Percentiles rank a stretch among this genome's conserved stretches.
phyloP scores from a whole-genome alignment of 2,888 invertebrate genomes.

The Heliconius ismenius region DNA sequence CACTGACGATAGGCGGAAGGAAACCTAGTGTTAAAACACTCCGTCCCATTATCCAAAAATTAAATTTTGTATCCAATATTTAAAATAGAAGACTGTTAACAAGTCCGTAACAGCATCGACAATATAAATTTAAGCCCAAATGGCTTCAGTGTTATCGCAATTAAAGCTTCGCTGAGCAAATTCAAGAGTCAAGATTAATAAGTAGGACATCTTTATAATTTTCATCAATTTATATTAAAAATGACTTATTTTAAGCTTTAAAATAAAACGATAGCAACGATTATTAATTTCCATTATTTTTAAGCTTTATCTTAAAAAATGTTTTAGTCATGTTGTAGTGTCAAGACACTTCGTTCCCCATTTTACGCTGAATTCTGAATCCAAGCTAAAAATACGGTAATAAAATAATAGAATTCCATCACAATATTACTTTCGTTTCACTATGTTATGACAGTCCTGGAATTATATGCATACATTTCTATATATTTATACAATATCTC shows the following conservation, averaged over 20 bases:
- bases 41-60: background rate
- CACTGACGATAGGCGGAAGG: too few species aligned
- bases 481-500: too few species aligned
- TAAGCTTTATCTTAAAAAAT: background rate
- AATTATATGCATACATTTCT: too few species aligned
- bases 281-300: background rate
- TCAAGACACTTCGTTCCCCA: too few species aligned
- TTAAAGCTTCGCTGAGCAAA: constrained; percentile 22
- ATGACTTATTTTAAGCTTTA: background rate
- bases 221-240: constrained; percentile 2
- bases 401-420: background rate
- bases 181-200: constrained; percentile 20
- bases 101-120: constrained; percentile 1
- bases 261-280: background rate
- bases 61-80: background rate
- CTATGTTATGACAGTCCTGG: too few species aligned
- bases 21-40: too few species aligned
- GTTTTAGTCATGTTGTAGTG: too few species aligned
- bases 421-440: background rate
- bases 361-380: too few species aligned
- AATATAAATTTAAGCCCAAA: constrained; percentile 16
- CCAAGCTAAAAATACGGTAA: background rate
- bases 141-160: constrained; percentile 17
- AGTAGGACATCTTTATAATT: background rate
- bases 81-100: constrained; percentile 1